These are phyloP conservation scores for Cephus pygmeus DNA, from an alignment of 2,888 invertebrate species.

Conservation along the genomic window DNA sequence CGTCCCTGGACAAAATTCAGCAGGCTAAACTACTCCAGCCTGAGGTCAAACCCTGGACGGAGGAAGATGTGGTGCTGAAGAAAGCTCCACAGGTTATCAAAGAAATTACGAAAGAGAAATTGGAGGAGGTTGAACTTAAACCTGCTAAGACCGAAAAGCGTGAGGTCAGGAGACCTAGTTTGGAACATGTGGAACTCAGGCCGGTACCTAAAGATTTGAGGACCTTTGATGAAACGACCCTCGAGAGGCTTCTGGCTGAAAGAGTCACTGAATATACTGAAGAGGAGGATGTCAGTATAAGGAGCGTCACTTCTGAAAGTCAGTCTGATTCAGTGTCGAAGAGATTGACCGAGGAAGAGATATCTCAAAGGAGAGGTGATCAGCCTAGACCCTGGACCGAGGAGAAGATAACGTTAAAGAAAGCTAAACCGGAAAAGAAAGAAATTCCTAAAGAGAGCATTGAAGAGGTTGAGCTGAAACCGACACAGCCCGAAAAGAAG, in stretches of 20 bases:
- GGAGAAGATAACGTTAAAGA: constrained; percentile 41
- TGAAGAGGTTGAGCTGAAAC: constrained; percentile 33
- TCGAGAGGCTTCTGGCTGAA: constrained; percentile 33
- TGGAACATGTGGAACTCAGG: constrained; percentile 48
- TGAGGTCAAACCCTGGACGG: constrained; percentile 60
- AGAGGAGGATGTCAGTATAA: constrained; percentile 38
- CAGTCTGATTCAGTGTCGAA: constrained; percentile 1
- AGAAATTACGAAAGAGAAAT: constrained; percentile 48
- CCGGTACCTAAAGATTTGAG: constrained; percentile 34
- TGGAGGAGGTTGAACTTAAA: constrained; percentile 57
- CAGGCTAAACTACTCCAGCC: constrained; percentile 28
- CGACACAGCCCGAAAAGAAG: constrained; percentile 17
- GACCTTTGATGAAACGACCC: constrained; percentile 16
- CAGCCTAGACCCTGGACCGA: constrained; percentile 43
- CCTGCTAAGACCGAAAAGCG: constrained; percentile 70
- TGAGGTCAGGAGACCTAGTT: constrained; percentile 41
- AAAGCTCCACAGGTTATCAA: constrained; percentile 51
- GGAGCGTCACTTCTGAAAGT: constrained; percentile 25
- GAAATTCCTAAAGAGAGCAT: constrained; percentile 26
- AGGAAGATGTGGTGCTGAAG: constrained; percentile 59
- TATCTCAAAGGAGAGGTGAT: constrained; percentile 28
- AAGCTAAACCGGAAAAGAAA: constrained; percentile 31
- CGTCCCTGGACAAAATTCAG: constrained; percentile 49
- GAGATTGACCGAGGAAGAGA: constrained; percentile 30
- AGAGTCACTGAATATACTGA: constrained; percentile 27